phyloP scores from a whole-genome alignment of 2,888 invertebrate species.

The Eulithis prunata region DNA sequence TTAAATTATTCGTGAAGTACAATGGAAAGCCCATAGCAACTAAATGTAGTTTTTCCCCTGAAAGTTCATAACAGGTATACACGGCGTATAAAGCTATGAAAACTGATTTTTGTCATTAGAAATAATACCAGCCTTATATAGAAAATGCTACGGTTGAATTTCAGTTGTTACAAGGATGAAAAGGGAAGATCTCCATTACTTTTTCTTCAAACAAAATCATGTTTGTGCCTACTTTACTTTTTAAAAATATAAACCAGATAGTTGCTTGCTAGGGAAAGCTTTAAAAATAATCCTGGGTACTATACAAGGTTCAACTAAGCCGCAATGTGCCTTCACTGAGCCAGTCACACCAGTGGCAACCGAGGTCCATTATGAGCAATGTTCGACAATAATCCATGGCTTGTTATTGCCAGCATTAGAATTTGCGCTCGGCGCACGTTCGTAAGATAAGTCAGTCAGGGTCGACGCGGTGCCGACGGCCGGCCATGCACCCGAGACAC shows the following conservation, averaged over 20 bases:
- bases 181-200: not conserved
- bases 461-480: conserved; percentile 82
- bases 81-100: too few relatives aligned
- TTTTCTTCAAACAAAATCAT: too few relatives aligned
- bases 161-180: not conserved
- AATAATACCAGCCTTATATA: not conserved
- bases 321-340: not conserved
- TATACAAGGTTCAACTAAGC: not conserved
- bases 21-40: too few relatives aligned
- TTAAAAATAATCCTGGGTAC: not conserved
- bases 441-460: conserved; percentile 84
- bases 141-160: not conserved
- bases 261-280: not conserved
- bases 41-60: too few relatives aligned
- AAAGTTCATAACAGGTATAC: too few relatives aligned
- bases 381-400: conserved; percentile 61
- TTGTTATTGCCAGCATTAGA: conserved; percentile 78
- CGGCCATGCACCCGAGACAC: conserved; percentile 79
- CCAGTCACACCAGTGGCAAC: conserved; percentile 14
- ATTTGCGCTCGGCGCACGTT: conserved; percentile 82
- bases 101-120: not conserved
- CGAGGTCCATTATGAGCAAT: conserved; percentile 28
- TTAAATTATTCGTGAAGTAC: too few relatives aligned
- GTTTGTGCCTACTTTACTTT: too few relatives aligned
- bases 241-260: not conserved